Evolutionary conservation across 2,113 vertebrate genomes (phyloP), one percentile per base, ranked within the genome.

Genomic region (Silurus asotus): DNA sequence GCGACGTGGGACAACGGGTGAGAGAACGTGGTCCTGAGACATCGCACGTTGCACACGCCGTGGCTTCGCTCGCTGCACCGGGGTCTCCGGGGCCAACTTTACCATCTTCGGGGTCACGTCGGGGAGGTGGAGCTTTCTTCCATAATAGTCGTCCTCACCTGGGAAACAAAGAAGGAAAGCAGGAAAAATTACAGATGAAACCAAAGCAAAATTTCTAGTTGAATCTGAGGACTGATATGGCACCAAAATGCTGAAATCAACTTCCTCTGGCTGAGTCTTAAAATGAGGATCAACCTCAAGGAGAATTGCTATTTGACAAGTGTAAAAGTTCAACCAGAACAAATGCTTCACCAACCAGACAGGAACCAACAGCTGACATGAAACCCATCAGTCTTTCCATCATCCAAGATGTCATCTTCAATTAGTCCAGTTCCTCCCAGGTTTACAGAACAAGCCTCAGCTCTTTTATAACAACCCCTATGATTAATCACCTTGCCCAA

Each of bases 11-110:
- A 96, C 94, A 62, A 95, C 94, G 0, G 96, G 97, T 2, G 98
- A 97, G 90, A 99, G 93, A 87, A 99, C 97, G 20, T 98, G 96
- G 95, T 99, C 98, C 93, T 99, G 98, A 59, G 97, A 99, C 97
- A 99, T 98, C 93, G 98, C 97, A 77, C 98, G 91, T 86, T 98
- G 96, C 87, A 98, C 97, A 0, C 97, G 94, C 19, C 96, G 89
- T 0, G 93, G 94, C 88, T 92, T 95, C 90, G 90, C 90, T 6
- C 89, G 91, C 83, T 88, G 89, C 4, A 69, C 58, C 1, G 88
- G 89, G 7, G 91, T 96, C 55, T 96, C 96, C 2, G 96, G 94
- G 0, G 94, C 96, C 93, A 98, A 95, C 90, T 98, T 97, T 90
- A 98, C 96, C 93, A 99, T 94, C 3, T 98, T 93, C 3, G 96